Evolutionary conservation across 1,140 invertebrate species (phyloP), one percentile per base, ranked within the genome.

Genomic region (Odontomachus brunneus): DNA sequence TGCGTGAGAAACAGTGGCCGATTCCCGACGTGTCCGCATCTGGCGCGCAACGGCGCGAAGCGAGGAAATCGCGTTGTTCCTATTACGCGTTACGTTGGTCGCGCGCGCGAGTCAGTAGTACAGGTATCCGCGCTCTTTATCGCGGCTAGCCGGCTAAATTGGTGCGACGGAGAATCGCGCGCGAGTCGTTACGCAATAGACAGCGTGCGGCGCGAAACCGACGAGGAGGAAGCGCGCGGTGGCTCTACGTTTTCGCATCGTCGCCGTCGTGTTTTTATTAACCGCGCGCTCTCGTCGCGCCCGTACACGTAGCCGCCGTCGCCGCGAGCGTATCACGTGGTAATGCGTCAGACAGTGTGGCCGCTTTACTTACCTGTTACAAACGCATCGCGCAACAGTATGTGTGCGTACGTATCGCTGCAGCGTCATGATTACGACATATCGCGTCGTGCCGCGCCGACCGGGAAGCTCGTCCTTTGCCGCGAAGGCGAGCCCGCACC

Each of bases 271-370:
- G 33, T 78, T 78, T 57, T 78, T 53, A 57, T 67, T 57, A 57
- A 69, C 33, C 15, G 14, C 19, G 26, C 19, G 15, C 33, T 29
- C 4, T 44, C 60, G 19, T 44, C 60, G 19, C 71, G 55, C 33
- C 38, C 26, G 26, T 67, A 33, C n/a, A 2, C 65, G 5, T 24
- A 65, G 44, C 53, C 65, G 59, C 15, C 14, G 15, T 29, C 51
- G 83, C 65, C 59, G 76, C 44, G 38, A 60, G 59, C 51, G 63
- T 75, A 71, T 29, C 72, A 73, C 65, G 73, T 74, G 83, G 38
- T 65, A 51, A 75, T 75, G 80, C 80, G 75, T 80, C 75, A 80
- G 75, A 75, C 63, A 49, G 63, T 78, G 63, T 67, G 63, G 63
- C 65, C 69, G 51, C 75, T 69, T 80, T 53, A 80, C 44, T 80